Evolutionary conservation across 2,113 vertebrate genomes (phyloP), one percentile per base, ranked within the genome.

Genomic region (Muntiacus reevesi): DNA sequence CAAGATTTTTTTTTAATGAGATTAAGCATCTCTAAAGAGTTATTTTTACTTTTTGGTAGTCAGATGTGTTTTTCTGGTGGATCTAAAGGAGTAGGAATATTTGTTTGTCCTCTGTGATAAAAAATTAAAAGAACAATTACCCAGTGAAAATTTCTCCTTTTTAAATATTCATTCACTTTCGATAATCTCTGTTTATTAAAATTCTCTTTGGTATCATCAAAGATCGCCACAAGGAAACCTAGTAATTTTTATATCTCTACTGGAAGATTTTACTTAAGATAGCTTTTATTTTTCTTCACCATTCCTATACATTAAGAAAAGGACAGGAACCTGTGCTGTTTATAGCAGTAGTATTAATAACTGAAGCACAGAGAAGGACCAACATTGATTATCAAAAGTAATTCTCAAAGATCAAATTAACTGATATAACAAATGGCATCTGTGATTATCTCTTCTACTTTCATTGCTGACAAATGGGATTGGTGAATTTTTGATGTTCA

Each of bases 121-220:
- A 97, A 97, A 98, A 4, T 86, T 82, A 85, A 96, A 94, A 54
- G 12, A 2, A 67, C 87, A 86, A 43, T 84, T 17, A 23, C 27
- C 94, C 96, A 96, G 43, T 64, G 52, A 94, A 87, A 54, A 94
- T 19, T 5, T 12, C 12, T 30, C 91, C 62, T 52, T 54, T 30
- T 95, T 97, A 45, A 97, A 55, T 28, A 88, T 96, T 94, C 82
- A 97, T 82, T 98, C 19, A 67, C 30, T 96, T 94, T 96, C 89
- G 45, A 87, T 76, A 92, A 36, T 95, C 86, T 91, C 50, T 81
- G 21, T 97, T 98, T 96, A 98, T 98, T 96, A 98, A 98, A 85
- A 8, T 6, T 94, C 15, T 95, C 0, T 97, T 85, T 94, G 25
- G 67, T 47, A 90, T 19, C 95, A 43, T 40, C 17, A 91, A 97